phyloP scores from a whole-genome alignment of 2,113 vertebrate genomes.

The Triplophysa tibetana region DNA sequence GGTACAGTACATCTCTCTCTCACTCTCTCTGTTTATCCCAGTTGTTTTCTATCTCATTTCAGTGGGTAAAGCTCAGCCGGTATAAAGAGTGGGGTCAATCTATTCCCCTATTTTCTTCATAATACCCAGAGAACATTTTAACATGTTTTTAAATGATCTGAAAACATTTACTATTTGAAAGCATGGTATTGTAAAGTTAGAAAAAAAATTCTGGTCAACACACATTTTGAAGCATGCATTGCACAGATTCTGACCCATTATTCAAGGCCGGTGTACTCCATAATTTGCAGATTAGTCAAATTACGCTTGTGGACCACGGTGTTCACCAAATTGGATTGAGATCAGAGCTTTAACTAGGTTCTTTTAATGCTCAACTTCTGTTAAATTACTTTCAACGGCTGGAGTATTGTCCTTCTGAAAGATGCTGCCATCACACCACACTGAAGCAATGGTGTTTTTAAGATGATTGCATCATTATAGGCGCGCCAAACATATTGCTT shows the following conservation, averaged over 20 bases:
- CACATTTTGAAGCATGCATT: no score
- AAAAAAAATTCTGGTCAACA: no score
- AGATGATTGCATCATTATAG: not conserved
- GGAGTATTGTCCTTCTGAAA: not conserved
- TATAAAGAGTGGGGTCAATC: not conserved
- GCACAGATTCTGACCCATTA: not conserved
- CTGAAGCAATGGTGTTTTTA: not conserved
- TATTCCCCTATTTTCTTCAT: not conserved
- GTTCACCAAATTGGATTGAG: constrained; percentile 7
- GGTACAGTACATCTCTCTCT: constrained; percentile 9
- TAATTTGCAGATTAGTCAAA: not conserved
- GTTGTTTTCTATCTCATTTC: not conserved
- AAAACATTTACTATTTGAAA: no score
- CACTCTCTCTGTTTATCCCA: constrained; percentile 7
- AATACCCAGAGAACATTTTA: not conserved
- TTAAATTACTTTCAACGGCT: no score
- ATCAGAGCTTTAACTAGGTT: not conserved
- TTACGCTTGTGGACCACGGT: not conserved
- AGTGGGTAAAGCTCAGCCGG: no score
- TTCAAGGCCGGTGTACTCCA: not conserved
- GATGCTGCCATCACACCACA: not conserved
- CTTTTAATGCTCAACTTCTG: no score
- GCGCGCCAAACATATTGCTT: not conserved
- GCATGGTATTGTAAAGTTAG: no score
- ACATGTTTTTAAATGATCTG: not conserved